Evolutionary conservation across 2,888 invertebrate species (phyloP), one percentile per base, ranked within the genome.

Genomic region (Doris montereyensis): DNA sequence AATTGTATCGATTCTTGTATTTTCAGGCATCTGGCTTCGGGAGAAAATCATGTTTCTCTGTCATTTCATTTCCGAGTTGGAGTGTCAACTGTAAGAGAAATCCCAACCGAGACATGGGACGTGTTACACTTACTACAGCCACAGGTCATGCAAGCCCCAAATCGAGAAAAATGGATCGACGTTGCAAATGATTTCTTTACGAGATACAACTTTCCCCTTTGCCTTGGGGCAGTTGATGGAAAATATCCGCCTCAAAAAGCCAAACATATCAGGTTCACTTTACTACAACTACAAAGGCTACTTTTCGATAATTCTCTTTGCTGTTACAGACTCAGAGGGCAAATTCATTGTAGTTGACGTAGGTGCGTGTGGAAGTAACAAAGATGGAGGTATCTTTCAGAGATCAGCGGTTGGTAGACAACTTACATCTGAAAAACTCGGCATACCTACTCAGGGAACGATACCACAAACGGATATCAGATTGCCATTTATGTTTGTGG

Each of bases 251-350:
- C 26, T 41, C 60, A 77, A 41, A 41, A 41, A 41, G 52, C 79
- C 72, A 5, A 17, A 72, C 21, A 30, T 68, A 62, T 60, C 74
- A 21, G 81, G 73, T 34, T 80, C 81, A 5, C 21, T 57, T 41
- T 81, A 76, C 79, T 79, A 80, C 71, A 81, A 76, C 32, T 76
- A 81, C 71, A 76, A 77, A 80, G 79, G 73, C 28, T 67, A 58
- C 62, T 77, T 77, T 30, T 58, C 34, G n/a, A 34, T 77, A 17
- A 52, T 77, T 60, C 77, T 77, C 41, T 30, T 77, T 60, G 71
- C 78, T 41, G 72, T 78, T 13, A 74, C 76, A 32, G 60, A 28
- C 60, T 58, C 68, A 52, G 80, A 82, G 67, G 76, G 70, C 68
- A 82, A 78, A 30, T 82, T 80, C 74, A 30, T 82, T 70, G 52